Conservation (phyloP, 2,888 invertebrate genomes). For the Odontocolon sp. region DNA sequence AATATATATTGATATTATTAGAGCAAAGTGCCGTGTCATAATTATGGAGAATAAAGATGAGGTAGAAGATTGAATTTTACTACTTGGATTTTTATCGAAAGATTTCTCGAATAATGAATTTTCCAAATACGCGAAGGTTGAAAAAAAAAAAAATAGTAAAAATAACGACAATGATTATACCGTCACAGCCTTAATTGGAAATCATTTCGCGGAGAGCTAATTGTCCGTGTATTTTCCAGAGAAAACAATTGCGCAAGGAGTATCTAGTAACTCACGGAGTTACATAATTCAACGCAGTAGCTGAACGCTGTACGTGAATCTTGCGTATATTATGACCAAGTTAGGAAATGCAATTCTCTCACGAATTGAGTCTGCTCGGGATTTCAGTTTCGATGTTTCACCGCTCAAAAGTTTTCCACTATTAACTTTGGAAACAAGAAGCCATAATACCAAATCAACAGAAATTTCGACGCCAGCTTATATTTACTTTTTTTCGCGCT, state of each 20-base stretch:
- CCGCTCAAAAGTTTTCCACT: background rate
- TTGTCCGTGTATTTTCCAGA: too few species aligned
- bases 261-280: too few species aligned
- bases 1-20: constrained; percentile 54
- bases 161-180: too few species aligned
- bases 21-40: constrained; percentile 32
- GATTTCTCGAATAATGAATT: too few species aligned
- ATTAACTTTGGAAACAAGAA: background rate
- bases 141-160: too few species aligned
- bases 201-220: too few species aligned
- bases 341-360: constrained; percentile 17
- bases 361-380: background rate
- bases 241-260: too few species aligned
- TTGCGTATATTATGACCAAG: background rate
- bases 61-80: background rate
- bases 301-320: background rate
- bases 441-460: background rate
- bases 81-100: background rate
- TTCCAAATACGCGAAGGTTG: too few species aligned
- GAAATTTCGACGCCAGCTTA: too few species aligned
- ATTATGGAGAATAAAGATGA: background rate
- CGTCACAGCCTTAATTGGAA: too few species aligned
- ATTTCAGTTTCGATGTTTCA: background rate
- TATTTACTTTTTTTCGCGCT: too few species aligned
- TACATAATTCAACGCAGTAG: background rate